Base-by-base conservation (phyloP, 2,113 vertebrate genomes). In the Tyto alba region DNA sequence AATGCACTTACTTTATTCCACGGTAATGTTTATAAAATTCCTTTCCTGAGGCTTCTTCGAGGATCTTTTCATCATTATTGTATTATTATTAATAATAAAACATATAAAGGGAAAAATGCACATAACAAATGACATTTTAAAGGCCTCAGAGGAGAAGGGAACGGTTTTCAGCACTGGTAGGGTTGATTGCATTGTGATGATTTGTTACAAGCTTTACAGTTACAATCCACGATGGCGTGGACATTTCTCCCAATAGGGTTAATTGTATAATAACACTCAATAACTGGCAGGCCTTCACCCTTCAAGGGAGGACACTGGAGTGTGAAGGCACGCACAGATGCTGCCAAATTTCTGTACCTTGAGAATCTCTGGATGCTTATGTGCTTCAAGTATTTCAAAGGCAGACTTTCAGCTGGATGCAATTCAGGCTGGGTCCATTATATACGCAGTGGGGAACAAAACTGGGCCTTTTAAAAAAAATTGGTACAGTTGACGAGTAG, bases 1-100 rank as follows among this genome's bases (percentile, higher is more conserved):
- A 98, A 97, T 97, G 94, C 29, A 13, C 95, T 97, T 96, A 95
- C 97, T 97, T 98, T 97, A 98, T 97, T 98, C 86, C 96, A 96
- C 10, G 12, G 84, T 94, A 92, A 96, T 96, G 92, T 97, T 98
- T 98, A 96, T 90, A 96, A 87, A 93, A 96, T 96, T 97, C 83
- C 89, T 97, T 96, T 98, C 97, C 93, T 60, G 76, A 77, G 89
- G 91, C 89, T 97, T 97, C 94, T 96, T 95, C 29, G 10, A 93
- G 78, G 87, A 94, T 92, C 59, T 96, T 89, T 88, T 94, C 84
- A 93, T 93, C 81, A 45, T 96, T 96, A 93, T 94, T 95, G 59
- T 66, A 93, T 93, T 97, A 94, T 96, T 97, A 95, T 73, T 96
- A 96, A 94, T 94, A 97, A 94, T 71, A 93, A 94, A 94, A 62